Evolutionary conservation across 2,797 vertebrate species (phyloP).

Genomic region (Melanotaenia trifasciata): DNA sequence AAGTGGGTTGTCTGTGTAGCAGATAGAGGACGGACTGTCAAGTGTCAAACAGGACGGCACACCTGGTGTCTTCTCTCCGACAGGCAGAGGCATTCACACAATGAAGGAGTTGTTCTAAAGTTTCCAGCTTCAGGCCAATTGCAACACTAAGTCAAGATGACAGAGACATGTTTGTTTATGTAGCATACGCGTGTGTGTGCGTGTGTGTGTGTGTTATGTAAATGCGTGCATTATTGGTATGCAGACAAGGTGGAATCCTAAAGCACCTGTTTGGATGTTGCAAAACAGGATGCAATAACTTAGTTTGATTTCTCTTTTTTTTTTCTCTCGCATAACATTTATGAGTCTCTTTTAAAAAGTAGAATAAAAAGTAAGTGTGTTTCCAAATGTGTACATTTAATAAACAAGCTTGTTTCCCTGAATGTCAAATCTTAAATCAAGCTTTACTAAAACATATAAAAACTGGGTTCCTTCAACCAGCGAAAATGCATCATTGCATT

Average conservation of each 20-base stretch:
- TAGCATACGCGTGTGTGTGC: constrained; percentile 21
- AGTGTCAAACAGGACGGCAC: constrained; percentile 39
- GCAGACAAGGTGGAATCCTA: constrained; percentile 33
- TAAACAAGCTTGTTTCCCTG: not conserved
- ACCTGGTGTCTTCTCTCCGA: constrained; percentile 50
- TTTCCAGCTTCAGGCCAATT: constrained; percentile 49
- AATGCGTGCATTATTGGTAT: constrained; percentile 28
- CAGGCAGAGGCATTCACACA: constrained; percentile 20
- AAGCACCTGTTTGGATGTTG: constrained; percentile 46
- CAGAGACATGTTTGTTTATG: constrained; percentile 48
- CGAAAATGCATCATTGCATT: no score
- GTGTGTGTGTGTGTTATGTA: constrained; percentile 26
- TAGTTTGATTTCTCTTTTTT: constrained; percentile 15
- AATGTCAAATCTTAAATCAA: not conserved
- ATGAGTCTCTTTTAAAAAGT: constrained; percentile 11
- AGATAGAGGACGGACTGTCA: constrained; percentile 25
- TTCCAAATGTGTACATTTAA: constrained; percentile 11
- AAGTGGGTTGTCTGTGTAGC: constrained; percentile 14
- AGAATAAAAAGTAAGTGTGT: not conserved
- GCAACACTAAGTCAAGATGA: constrained; percentile 47
- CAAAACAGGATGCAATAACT: constrained; percentile 14
- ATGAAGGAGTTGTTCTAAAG: constrained; percentile 35
- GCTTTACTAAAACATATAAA: not conserved
- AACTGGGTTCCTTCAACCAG: not conserved
- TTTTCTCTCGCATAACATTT: not conserved